Evolutionary conservation across 2,888 invertebrate genomes (phyloP).

Genomic region (Fragum fragum): DNA sequence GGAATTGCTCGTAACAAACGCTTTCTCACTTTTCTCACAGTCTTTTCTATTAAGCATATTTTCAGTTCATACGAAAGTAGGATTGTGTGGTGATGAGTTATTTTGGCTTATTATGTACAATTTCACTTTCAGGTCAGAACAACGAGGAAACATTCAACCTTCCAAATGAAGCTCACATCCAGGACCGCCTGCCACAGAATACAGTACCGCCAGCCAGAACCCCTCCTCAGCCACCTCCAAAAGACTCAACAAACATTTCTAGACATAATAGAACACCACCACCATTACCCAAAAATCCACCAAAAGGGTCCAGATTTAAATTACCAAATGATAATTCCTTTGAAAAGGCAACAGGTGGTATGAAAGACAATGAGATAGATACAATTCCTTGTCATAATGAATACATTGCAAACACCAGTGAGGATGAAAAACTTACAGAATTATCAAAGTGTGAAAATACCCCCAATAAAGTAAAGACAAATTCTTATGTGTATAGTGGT

Average conservation of each 20-base stretch:
- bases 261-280: constrained; percentile 56
- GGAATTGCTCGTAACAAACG: not conserved
- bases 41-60: not conserved
- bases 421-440: not conserved
- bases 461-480: not conserved
- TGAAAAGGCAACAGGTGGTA: not conserved
- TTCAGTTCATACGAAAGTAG: not conserved
- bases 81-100: not conserved
- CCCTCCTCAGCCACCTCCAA: constrained; percentile 57
- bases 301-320: constrained; percentile 39
- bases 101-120: not conserved
- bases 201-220: constrained; percentile 40
- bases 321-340: not conserved
- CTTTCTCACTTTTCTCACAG: not conserved
- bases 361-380: not conserved
- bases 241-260: constrained; percentile 10
- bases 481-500: not conserved
- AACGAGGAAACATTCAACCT: not conserved
- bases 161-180: constrained; percentile 4
- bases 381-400: not conserved
- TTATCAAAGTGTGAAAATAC: not conserved
- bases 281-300: constrained; percentile 64
- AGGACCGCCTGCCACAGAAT: constrained; percentile 18
- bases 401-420: not conserved
- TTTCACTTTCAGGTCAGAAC: constrained; percentile 5